Percentiles rank a stretch among this genome's conserved stretches.
Conservation (phyloP, 2,797 vertebrate genomes). For the Cryptoprocta ferox region DNA sequence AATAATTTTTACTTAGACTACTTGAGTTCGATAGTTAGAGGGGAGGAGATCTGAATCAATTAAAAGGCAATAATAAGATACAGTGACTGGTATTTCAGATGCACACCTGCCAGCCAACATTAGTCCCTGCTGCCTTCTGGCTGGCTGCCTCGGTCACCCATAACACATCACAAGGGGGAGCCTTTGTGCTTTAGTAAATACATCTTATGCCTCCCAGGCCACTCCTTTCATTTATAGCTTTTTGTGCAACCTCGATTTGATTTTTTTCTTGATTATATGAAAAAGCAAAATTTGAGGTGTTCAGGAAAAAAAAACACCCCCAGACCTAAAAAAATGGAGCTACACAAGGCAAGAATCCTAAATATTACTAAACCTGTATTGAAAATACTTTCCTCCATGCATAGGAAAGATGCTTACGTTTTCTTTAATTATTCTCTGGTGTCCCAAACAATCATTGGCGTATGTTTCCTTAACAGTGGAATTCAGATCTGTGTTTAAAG, state of each 20-base stretch:
- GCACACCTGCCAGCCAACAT: neutral
- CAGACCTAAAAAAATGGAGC: neutral
- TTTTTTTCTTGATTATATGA: constrained; percentile 61
- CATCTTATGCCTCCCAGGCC: neutral
- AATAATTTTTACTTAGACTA: constrained; percentile 44
- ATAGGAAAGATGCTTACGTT: neutral
- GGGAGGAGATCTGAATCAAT: neutral
- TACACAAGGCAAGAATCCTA: neutral
- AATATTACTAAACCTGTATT: neutral
- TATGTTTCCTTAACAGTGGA: neutral
- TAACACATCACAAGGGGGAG: constrained; percentile 76
- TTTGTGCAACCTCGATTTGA: constrained; percentile 35
- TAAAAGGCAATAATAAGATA: neutral
- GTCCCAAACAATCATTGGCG: neutral
- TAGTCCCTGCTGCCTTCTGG: neutral
- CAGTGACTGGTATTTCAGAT: neutral
- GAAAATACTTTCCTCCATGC: neutral
- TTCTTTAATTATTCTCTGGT: constrained; percentile 14
- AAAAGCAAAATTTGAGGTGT: neutral
- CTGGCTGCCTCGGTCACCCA: neutral
- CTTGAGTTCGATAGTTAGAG: neutral
- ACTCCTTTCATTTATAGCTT: constrained; percentile 33
- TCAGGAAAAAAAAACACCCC: neutral
- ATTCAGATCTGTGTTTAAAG: constrained; percentile 8
- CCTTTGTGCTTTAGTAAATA: constrained; percentile 69